Evolutionary conservation across 2,888 invertebrate species (phyloP), one percentile per base, ranked within the genome.

Genomic region (Trichacis sp.): DNA sequence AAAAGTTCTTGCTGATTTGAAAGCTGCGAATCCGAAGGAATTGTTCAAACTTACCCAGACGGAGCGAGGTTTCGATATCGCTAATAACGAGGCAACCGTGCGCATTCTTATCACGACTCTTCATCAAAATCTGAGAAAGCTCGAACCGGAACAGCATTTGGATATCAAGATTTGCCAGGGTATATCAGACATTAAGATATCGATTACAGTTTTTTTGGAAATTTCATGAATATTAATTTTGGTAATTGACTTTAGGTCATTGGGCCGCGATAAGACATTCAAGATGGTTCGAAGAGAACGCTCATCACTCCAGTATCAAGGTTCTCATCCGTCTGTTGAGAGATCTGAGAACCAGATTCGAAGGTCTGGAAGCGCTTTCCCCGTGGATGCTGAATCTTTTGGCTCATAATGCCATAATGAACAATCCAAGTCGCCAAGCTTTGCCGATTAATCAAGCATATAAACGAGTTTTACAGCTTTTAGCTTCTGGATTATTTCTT

Each of bases 271-370:
- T 98, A 66, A 89, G 97, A 19, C 98, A 98, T 85, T 94, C 96
- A 61, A 90, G 97, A 20, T 99, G 98, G 98, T 98, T 98, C 83
- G 98, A 98, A 81, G 98, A 98, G 84, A 97, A 97, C 79, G 97
- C 96, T 0, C 96, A 95, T 81, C 97, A 98, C 84, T 97, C 97
- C 3, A 96, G 96, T 17, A 96, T 98, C 63, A 97, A 97, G 88
- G 95, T 95, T 4, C 85, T 99, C 11, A 97, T 98, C 73, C 90
- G 98, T 1, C 88, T 99, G 18, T 87, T 99, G n/a, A 90, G 97
- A 66, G 98, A 98, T 86, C 88, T 98, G 77, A 91, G 94, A 74
- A 90, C 90, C 52, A 89, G 98, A 12, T 98, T 96, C 86, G 90
- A 93, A 67, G 97, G 97, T 0, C 90, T 98, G 62, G 90, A 94